A percentile compares a stretch with the other conserved stretches of the same genome.
These are phyloP conservation scores for Diarsia mendica DNA, from an alignment of 2,888 invertebrate genomes.

Conservation along the genomic window DNA sequence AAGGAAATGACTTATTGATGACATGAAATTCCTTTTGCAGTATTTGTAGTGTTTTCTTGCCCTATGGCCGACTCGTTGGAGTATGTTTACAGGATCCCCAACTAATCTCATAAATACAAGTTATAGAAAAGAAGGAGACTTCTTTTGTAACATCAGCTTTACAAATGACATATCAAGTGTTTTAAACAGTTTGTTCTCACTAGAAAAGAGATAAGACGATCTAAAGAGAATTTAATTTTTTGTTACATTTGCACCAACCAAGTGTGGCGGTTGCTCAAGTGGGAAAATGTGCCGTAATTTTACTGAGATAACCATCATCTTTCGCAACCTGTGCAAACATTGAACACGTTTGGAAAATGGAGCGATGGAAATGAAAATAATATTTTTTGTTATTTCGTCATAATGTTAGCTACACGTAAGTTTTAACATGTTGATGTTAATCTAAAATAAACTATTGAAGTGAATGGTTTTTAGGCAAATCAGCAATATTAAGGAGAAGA, in stretches of 20 bases:
- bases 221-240: constrained; percentile 54
- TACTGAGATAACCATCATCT: constrained; percentile 74
- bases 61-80: background rate
- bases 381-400: constrained; percentile 25
- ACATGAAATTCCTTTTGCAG: no score
- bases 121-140: background rate
- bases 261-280: constrained; percentile 73
- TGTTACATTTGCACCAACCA: constrained; percentile 66
- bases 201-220: constrained; percentile 47
- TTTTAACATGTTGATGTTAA: background rate
- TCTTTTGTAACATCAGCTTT: constrained; percentile 6
- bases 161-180: background rate
- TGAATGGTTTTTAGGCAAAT: background rate
- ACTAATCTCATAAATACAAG: background rate
- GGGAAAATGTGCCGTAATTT: constrained; percentile 75
- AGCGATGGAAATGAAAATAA: constrained; percentile 46
- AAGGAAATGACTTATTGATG: no score
- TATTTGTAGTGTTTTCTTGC: background rate
- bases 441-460: constrained; percentile 4
- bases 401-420: background rate
- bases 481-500: no score
- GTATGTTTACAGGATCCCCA: background rate
- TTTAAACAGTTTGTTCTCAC: constrained; percentile 13
- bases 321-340: constrained; percentile 73
- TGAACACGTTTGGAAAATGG: constrained; percentile 60